These are phyloP conservation scores for Molanna angustata DNA, from an alignment of 2,888 invertebrate genomes.

Conservation along the genomic window DNA sequence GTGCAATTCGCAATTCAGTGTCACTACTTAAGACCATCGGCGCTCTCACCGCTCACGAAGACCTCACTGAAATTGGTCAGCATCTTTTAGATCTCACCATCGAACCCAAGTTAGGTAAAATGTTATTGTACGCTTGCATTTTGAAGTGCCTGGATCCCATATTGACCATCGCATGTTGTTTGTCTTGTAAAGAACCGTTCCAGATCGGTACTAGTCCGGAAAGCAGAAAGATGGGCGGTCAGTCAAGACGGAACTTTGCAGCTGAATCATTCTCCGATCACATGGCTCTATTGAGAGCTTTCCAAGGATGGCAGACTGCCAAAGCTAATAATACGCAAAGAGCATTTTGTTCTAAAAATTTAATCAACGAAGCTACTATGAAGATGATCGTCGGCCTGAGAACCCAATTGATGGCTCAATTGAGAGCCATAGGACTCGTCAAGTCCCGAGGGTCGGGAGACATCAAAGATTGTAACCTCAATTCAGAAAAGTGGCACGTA, in stretches of 20 bases:
- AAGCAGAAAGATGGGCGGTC: slow-evolving; percentile 60
- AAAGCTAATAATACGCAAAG: slow-evolving; percentile 62
- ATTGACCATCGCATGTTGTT: slow-evolving; percentile 82
- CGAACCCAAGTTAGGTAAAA: slow-evolving; percentile 89
- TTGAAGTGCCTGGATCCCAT: slow-evolving; percentile 92
- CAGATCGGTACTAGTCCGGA: slow-evolving; percentile 70
- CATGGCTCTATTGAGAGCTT: slow-evolving; percentile 77
- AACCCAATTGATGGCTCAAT: slow-evolving; percentile 76
- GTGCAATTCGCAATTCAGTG: slow-evolving; percentile 73
- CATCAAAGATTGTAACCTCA: slow-evolving; percentile 76
- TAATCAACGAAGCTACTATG: slow-evolving; percentile 79
- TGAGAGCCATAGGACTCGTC: slow-evolving; percentile 74
- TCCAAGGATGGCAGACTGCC: slow-evolving; percentile 68
- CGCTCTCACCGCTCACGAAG: slow-evolving; percentile 81
- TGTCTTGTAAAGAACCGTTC: slow-evolving; percentile 78
- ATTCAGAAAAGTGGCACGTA: slow-evolving; percentile 85
- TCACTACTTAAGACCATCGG: slow-evolving; percentile 72
- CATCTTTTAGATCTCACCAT: slow-evolving; percentile 89
- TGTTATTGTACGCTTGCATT: slow-evolving; percentile 84
- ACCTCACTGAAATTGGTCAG: slow-evolving; percentile 82
- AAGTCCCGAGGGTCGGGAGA: slow-evolving; percentile 60
- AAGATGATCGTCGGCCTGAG: slow-evolving; percentile 86
- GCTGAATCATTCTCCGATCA: slow-evolving; percentile 85
- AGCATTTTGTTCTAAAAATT: slow-evolving; percentile 71
- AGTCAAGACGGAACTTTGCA: slow-evolving; percentile 66